Evolutionary conservation across 2,797 vertebrate species (phyloP).

Genomic region (Cuculus canorus): DNA sequence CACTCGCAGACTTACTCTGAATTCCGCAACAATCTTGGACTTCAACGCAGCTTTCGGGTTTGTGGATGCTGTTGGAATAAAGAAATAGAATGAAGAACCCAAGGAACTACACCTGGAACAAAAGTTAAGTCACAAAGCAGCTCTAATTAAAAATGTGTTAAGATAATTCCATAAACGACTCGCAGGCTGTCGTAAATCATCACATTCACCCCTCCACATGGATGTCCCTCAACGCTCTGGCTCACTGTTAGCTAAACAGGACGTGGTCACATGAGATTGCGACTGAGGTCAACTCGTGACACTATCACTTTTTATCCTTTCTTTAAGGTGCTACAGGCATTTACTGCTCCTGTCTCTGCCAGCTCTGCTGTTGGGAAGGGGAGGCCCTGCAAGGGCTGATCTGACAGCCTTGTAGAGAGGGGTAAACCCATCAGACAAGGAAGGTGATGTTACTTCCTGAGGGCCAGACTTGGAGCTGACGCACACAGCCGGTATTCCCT

Average conservation of each 20-base stretch:
- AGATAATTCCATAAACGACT: neutral
- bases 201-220: neutral
- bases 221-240: neutral
- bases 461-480: neutral
- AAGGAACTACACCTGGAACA: neutral
- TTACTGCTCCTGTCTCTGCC: neutral
- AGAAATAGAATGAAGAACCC: neutral
- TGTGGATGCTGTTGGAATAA: constrained; percentile 75
- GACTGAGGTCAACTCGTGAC: neutral
- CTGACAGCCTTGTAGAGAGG: neutral
- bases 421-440: too few relatives aligned
- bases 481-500: neutral
- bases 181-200: neutral
- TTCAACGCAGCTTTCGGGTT: constrained; percentile 92
- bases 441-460: neutral
- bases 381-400: neutral
- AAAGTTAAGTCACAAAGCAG: neutral
- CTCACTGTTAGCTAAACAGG: neutral
- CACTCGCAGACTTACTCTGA: constrained; percentile 85
- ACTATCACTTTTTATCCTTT: neutral
- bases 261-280: rapidly evolving
- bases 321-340: neutral
- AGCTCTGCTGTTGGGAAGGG: neutral
- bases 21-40: constrained; percentile 97
- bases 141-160: neutral